Conservation (phyloP, 2,888 invertebrate species). For the Patella pellucida region DNA sequence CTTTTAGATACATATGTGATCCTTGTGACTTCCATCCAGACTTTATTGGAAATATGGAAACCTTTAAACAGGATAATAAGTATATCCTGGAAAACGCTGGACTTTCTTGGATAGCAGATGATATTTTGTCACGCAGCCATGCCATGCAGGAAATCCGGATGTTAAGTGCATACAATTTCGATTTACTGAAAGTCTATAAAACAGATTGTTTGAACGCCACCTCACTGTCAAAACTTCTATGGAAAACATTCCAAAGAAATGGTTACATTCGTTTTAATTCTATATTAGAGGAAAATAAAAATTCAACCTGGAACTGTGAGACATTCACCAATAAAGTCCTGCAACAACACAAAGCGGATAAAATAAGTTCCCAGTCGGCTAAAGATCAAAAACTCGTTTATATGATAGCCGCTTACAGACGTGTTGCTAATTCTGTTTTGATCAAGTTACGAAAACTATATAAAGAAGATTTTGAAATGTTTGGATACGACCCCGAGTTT, state of each 20-base stretch:
- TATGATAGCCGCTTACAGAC: too few species aligned
- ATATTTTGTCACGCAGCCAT: conserved; percentile 19
- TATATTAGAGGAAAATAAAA: not conserved
- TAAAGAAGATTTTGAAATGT: conserved; percentile 27
- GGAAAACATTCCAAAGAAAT: conserved; percentile 28
- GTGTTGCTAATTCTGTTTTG: too few species aligned
- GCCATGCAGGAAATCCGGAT: conserved; percentile 24
- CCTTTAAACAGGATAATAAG: conserved; percentile 28
- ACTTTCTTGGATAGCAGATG: conserved; percentile 18
- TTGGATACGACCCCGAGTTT: conserved; percentile 24
- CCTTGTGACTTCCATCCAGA: conserved; percentile 33
- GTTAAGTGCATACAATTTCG: conserved; percentile 28
- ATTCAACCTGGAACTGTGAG: too few species aligned
- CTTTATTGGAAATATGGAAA: conserved; percentile 36
- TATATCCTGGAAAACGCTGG: conserved; percentile 1
- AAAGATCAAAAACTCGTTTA: too few species aligned
- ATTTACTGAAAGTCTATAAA: conserved; percentile 19
- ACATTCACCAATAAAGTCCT: too few species aligned
- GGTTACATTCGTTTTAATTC: conserved; percentile 26
- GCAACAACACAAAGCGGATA: too few species aligned
- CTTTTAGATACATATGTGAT: conserved; percentile 29
- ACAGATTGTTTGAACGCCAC: conserved; percentile 15
- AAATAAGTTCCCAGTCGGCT: too few species aligned
- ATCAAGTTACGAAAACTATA: not conserved
- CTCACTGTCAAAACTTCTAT: conserved; percentile 20